Percentiles rank a stretch among this genome's conserved stretches.
Conservation (phyloP, 1,140 invertebrate species). For the Drosophila biarmipes region DNA sequence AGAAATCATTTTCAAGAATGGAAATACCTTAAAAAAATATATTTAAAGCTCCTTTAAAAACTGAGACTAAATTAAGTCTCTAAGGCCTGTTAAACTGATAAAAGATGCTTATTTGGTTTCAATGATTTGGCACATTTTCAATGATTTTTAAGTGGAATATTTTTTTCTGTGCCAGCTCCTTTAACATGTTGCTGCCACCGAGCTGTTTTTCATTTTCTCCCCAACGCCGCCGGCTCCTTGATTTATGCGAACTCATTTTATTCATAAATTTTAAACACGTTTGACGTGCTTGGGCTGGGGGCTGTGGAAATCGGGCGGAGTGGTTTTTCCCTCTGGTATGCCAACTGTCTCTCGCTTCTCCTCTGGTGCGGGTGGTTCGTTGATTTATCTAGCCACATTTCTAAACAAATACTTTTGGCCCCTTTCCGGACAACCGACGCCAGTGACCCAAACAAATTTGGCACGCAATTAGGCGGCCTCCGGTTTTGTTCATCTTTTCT, state of each 20-base stretch:
- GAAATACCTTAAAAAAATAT: too few relatives aligned
- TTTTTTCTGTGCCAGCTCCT: constrained; percentile 18
- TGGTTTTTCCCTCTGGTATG: constrained; percentile 3
- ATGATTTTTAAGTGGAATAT: background rate
- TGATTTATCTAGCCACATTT: constrained; percentile 79
- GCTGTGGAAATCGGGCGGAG: constrained; percentile 12
- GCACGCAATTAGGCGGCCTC: constrained; percentile 68
- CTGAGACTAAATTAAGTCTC: too few relatives aligned
- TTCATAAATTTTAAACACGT: constrained; percentile 79
- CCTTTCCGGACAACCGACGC: constrained; percentile 25
- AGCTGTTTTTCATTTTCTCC: constrained; percentile 60
- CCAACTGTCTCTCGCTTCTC: constrained; percentile 18
- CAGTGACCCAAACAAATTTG: constrained; percentile 69
- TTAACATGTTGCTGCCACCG: constrained; percentile 35
- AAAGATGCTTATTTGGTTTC: background rate
- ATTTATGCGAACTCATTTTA: constrained; percentile 80
- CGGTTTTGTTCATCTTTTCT: background rate
- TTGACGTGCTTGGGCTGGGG: constrained; percentile 29
- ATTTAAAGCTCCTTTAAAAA: too few relatives aligned
- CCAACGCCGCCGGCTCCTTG: constrained; percentile 42
- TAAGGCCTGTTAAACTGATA: background rate
- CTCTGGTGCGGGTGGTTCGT: constrained; percentile 14
- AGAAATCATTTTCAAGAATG: too few relatives aligned
- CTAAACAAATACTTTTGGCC: constrained; percentile 65
- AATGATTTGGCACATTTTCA: background rate